Percentiles rank a stretch among this genome's conserved stretches.
phyloP scores from a whole-genome alignment of 2,113 vertebrate species.

The Dunckerocampus dactyliophorus region DNA sequence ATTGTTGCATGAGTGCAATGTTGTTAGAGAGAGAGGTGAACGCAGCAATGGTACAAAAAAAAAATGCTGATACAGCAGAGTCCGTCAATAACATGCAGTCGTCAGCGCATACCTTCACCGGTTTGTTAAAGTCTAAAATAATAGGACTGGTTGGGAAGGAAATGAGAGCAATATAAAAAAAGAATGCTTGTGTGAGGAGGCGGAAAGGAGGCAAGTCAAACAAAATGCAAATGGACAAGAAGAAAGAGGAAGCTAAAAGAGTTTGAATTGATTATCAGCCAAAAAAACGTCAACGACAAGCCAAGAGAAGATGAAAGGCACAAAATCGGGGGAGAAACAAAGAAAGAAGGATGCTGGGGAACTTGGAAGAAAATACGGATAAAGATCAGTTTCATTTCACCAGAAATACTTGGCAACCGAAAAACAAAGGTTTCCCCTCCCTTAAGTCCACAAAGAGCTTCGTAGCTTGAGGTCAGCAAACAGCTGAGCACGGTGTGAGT shows the following conservation, averaged over 20 bases:
- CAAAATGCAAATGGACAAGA: slow-evolving; percentile 24
- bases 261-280: slow-evolving; percentile 15
- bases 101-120: slow-evolving; percentile 19
- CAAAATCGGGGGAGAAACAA: neutral
- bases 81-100: slow-evolving; percentile 12
- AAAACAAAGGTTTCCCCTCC: slow-evolving; percentile 2
- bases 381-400: neutral
- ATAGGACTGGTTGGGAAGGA: neutral
- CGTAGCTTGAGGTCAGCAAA: neutral
- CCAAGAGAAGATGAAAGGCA: slow-evolving; percentile 8
- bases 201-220: slow-evolving; percentile 22
- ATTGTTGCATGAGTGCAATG: neutral
- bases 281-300: slow-evolving; percentile 4
- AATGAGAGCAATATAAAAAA: neutral
- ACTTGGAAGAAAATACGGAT: neutral
- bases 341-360: neutral
- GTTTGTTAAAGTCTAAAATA: neutral
- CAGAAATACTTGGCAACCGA: neutral
- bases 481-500: neutral
- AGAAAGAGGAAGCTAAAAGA: slow-evolving; percentile 4
- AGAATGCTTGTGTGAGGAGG: neutral
- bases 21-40: too few relatives aligned
- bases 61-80: slow-evolving; percentile 30
- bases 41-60: neutral
- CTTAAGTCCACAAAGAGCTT: neutral